Evolutionary conservation across 2,888 invertebrate genomes (phyloP).

Genomic region (Drosophila greeni): DNA sequence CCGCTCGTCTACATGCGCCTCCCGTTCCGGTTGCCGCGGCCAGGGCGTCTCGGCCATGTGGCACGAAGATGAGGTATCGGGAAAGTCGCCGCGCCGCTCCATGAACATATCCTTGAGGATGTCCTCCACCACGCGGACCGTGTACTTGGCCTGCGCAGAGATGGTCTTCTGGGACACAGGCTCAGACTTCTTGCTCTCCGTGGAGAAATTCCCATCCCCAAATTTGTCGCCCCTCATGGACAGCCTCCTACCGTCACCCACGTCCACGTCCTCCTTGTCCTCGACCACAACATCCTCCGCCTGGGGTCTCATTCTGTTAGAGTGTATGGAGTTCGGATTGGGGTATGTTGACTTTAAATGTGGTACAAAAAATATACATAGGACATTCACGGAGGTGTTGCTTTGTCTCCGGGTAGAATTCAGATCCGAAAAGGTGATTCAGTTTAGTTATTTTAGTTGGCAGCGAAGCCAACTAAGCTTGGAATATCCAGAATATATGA

Average conservation of each 20-base stretch:
- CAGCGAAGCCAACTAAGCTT: conserved; percentile 5
- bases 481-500: not conserved
- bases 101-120: conserved; percentile 62
- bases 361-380: conserved; percentile 6
- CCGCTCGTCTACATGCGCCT: conserved; percentile 63
- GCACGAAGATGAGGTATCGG: conserved; percentile 60
- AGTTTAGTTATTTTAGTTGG: too few species aligned
- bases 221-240: too few species aligned
- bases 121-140: conserved; percentile 56
- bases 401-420: not conserved
- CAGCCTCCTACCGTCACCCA: not conserved
- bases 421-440: not conserved
- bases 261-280: not conserved
- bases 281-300: not conserved
- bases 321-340: not conserved
- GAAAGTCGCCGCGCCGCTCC: conserved; percentile 58
- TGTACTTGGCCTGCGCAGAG: conserved; percentile 35
- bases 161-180: not conserved
- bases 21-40: conserved; percentile 1
- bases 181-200: not conserved
- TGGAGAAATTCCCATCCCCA: not conserved
- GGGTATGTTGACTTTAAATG: not conserved
- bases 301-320: not conserved
- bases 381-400: not conserved
- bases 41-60: not conserved